A percentile compares a stretch with the other conserved stretches of the same genome.
Conservation (phyloP, 1,140 invertebrate genomes). For the Panulirus ornatus region DNA sequence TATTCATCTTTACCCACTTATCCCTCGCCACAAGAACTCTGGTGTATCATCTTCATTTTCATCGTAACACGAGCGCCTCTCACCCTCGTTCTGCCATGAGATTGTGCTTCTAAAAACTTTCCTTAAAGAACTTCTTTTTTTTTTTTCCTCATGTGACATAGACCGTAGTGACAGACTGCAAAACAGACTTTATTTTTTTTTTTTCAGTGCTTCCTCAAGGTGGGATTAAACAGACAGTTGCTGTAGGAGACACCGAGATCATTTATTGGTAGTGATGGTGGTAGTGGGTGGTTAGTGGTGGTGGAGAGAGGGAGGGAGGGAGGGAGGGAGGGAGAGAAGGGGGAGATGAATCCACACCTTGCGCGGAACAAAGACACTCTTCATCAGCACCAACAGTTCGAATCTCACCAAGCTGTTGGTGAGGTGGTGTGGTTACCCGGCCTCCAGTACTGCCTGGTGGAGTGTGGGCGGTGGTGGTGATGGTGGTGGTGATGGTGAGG, state of each 20-base stretch:
- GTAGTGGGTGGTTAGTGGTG: background rate
- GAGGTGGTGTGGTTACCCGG: background rate
- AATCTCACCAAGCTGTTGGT: constrained; percentile 37
- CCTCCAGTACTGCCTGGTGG: background rate
- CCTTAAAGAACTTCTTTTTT: too few species aligned
- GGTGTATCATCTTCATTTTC: constrained; percentile 53
- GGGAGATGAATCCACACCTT: constrained; percentile 53
- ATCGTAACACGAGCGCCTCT: constrained; percentile 34
- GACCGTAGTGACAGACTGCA: too few species aligned
- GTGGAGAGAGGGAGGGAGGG: background rate
- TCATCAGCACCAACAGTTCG: constrained; percentile 50
- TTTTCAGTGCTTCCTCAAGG: too few species aligned
- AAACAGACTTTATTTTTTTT: too few species aligned
- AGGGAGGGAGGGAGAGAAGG: background rate
- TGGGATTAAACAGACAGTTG: too few species aligned
- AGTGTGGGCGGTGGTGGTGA: constrained; percentile 19
- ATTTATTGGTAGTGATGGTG: background rate
- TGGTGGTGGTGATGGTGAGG: background rate
- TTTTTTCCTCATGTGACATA: too few species aligned
- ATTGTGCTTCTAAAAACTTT: background rate
- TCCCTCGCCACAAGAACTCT: constrained; percentile 45
- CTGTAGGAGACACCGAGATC: too few species aligned
- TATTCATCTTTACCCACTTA: constrained; percentile 64
- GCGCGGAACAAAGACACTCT: constrained; percentile 61
- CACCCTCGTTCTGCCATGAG: constrained; percentile 33